Evolutionary conservation across 2,888 invertebrate species (phyloP), one percentile per base, ranked within the genome.

Genomic region (Drosophila rubida): DNA sequence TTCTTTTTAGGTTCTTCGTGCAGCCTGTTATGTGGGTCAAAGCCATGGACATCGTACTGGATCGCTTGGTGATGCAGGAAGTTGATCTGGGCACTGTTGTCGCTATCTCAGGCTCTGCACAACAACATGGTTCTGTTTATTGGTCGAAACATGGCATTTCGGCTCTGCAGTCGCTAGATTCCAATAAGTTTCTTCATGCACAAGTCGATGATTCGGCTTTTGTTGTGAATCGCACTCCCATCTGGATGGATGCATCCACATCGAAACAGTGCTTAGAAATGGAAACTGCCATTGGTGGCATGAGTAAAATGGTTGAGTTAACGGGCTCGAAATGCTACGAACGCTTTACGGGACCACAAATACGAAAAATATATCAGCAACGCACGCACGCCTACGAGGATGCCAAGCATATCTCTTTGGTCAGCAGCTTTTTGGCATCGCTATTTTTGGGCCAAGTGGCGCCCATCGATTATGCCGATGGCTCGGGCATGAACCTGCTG

Each of bases 41-140:
- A 92, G 98, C 98, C 0, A 90, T 99, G 44, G 99, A 99, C 90
- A 95, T 98, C 93, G 94, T 98, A 2, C 93, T 99, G 92, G 97
- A 97, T 90, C 94, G 95, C 67, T 93, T 99, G 30, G 94, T 96
- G 30, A 94, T 96, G 2, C 94, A 94, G 53, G 97, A 96, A 7
- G 96, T 96, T 0, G 96, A 97, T 91, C 96, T 98, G 87, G 94
- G 95, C 16, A 94, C 94, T 71, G 95, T 99, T n/a, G 94, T 93
- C 0, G 96, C 96, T 0, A 92, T 99, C 61, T 97, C 97, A 11
- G 99, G 98, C 0, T 96, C 97, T 69, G 98, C 96, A 2, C 98
- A 99, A 96, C 99, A 99, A 96, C 99, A 99, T 91, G 99, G 99
- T 0, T 98, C 98, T 42, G 96, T 99, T 0, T 99, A 97, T 93